These are phyloP conservation scores for Aplodontia rufa DNA, from an alignment of 2,113 vertebrate genomes.

Conservation along the genomic window DNA sequence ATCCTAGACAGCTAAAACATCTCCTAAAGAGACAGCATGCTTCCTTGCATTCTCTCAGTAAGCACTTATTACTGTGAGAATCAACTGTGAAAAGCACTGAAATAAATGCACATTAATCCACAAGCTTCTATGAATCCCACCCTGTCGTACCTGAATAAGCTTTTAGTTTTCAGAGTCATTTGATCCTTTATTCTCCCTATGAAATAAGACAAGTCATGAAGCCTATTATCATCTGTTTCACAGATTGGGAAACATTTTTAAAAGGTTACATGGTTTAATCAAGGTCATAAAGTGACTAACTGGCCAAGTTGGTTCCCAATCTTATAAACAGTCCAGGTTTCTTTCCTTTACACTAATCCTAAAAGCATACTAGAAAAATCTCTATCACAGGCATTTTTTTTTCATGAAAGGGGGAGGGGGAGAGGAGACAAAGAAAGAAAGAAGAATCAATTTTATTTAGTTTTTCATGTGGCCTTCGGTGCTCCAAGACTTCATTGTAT, in stretches of 20 bases:
- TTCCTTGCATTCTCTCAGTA: background rate
- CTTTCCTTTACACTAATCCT: background rate
- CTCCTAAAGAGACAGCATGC: background rate
- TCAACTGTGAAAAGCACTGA: conserved; percentile 3
- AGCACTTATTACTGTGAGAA: background rate
- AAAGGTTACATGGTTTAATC: background rate
- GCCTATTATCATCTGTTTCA: background rate
- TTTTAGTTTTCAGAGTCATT: conserved; percentile 25
- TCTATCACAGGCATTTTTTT: background rate
- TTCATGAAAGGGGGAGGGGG: too few relatives aligned
- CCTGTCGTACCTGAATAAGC: background rate
- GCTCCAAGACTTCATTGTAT: too few relatives aligned
- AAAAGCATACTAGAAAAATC: background rate
- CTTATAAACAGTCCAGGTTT: background rate
- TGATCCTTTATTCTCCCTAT: background rate
- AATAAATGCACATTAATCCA: conserved; percentile 28
- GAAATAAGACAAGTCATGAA: background rate
- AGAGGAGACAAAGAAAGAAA: too few relatives aligned
- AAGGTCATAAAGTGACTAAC: conserved; percentile 18
- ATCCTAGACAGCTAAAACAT: background rate
- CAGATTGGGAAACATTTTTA: background rate
- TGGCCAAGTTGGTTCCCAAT: background rate
- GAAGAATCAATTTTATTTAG: too few relatives aligned
- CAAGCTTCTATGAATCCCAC: background rate
- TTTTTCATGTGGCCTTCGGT: too few relatives aligned